These are phyloP conservation scores for Centruroides sculpturatus DNA, from an alignment of 1,140 invertebrate genomes.

Conservation along the genomic window DNA sequence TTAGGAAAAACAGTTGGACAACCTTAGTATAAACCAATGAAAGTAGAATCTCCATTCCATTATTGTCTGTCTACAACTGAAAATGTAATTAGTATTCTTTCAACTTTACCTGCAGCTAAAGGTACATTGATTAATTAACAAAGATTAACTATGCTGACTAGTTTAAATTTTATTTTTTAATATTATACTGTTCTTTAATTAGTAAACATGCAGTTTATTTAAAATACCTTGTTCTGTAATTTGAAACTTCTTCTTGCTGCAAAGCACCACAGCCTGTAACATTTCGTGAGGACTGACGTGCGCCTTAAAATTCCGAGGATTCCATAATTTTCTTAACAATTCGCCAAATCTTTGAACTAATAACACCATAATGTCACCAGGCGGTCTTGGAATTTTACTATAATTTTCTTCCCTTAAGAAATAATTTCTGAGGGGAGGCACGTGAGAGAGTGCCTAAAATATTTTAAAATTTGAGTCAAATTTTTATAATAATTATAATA, in stretches of 20 bases:
- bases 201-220: neutral
- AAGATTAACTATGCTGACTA: too few relatives aligned
- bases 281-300: conserved; percentile 99
- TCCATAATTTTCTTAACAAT: conserved; percentile 95
- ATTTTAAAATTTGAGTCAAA: neutral
- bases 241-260: conserved; percentile 96
- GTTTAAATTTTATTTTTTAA: too few relatives aligned
- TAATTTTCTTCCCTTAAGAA: conserved; percentile 92
- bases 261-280: conserved; percentile 96
- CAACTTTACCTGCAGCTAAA: too few relatives aligned
- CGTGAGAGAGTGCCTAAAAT: conserved; percentile 79
- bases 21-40: too few relatives aligned
- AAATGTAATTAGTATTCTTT: too few relatives aligned
- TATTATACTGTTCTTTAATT: too few relatives aligned
- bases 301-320: conserved; percentile 96
- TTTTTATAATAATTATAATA: too few relatives aligned
- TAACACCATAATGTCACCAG: conserved; percentile 80
- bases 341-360: conserved; percentile 95
- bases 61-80: too few relatives aligned
- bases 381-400: conserved; percentile 67
- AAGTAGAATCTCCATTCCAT: too few relatives aligned
- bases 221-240: conserved; percentile 85
- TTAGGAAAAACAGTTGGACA: too few relatives aligned
- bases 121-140: too few relatives aligned
- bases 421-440: conserved; percentile 83